Conservation (phyloP, 2,888 invertebrate species). For the Drosophila fungiperda region DNA sequence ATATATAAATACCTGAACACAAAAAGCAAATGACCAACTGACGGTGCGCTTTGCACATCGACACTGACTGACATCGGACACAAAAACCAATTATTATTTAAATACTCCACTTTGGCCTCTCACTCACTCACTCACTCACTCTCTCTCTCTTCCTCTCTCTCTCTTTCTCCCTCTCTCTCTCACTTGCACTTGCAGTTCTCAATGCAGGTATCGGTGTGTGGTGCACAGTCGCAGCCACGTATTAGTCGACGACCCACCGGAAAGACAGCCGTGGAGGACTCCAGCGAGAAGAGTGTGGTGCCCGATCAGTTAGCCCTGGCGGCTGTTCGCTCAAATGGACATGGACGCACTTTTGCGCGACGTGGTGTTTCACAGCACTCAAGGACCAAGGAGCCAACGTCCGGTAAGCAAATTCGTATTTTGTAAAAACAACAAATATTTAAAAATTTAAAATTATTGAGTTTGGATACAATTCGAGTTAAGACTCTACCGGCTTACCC, state of each 20-base stretch:
- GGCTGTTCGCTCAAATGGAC: slow-evolving; percentile 72
- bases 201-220: slow-evolving; percentile 23
- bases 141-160: background rate
- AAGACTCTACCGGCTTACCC: too few relatives aligned
- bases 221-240: slow-evolving; percentile 49
- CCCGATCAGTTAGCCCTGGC: slow-evolving; percentile 82
- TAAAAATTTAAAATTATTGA: background rate
- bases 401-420: slow-evolving; percentile 37
- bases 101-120: slow-evolving; percentile 16
- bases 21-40: slow-evolving; percentile 34
- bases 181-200: slow-evolving; percentile 35
- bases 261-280: slow-evolving; percentile 62
- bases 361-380: slow-evolving; percentile 60
- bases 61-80: slow-evolving; percentile 14
- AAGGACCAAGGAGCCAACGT: slow-evolving; percentile 51
- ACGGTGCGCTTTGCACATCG: slow-evolving; percentile 25
- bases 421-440: background rate
- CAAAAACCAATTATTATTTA: slow-evolving; percentile 33
- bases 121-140: background rate
- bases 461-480: background rate
- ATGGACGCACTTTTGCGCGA: slow-evolving; percentile 50
- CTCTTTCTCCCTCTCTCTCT: background rate
- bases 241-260: slow-evolving; percentile 71
- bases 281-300: slow-evolving; percentile 63
- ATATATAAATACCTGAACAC: background rate